Percentiles rank a stretch among this genome's conserved stretches.
Evolutionary conservation across 2,113 vertebrate species (phyloP).

Genomic region (Tetrax tetrax): DNA sequence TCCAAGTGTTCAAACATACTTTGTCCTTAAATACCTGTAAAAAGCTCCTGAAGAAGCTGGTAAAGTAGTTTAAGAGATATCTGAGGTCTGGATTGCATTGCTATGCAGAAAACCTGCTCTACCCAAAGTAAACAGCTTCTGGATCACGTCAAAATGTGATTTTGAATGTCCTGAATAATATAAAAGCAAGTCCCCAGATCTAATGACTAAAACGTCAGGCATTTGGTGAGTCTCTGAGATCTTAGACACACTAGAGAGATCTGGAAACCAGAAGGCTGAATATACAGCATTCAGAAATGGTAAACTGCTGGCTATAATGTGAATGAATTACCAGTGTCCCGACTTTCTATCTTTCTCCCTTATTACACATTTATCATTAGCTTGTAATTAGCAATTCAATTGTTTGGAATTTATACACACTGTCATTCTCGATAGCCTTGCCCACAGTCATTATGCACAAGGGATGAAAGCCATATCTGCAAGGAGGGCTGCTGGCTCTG

Average conservation of each 20-base stretch:
- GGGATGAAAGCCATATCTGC: background rate
- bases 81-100: background rate
- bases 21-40: background rate
- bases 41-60: background rate
- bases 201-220: background rate
- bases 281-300: background rate
- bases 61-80: background rate
- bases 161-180: background rate
- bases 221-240: background rate
- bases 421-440: background rate
- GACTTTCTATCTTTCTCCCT: background rate
- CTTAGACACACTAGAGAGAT: background rate
- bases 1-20: background rate
- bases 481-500: background rate
- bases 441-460: background rate
- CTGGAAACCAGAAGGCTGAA: background rate
- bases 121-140: background rate
- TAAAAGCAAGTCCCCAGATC: background rate
- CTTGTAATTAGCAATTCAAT: background rate
- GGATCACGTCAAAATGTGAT: background rate
- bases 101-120: background rate
- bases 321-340: background rate
- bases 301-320: background rate
- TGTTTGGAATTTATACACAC: background rate
- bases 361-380: background rate